These are phyloP conservation scores for Platyrinchus mystaceus DNA, from an alignment of 2,797 vertebrate species.

Conservation along the genomic window DNA sequence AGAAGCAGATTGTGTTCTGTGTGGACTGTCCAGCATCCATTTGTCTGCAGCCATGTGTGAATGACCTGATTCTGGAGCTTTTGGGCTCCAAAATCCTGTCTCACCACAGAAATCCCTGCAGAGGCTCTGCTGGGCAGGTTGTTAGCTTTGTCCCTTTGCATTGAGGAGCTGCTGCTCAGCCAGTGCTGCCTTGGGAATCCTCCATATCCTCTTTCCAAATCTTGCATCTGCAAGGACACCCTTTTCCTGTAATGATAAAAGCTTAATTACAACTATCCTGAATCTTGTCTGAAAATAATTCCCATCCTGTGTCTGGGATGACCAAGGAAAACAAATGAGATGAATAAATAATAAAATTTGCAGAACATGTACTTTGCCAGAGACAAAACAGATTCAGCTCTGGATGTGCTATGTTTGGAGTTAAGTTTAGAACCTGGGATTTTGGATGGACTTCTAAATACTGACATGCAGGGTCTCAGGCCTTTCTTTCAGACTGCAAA, in stretches of 20 bases:
- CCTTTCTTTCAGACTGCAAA: conserved; percentile 3
- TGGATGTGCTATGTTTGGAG: conserved; percentile 1
- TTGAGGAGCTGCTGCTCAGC: not conserved
- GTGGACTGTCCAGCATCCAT: not conserved
- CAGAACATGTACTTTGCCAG: not conserved
- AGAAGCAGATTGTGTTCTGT: not conserved
- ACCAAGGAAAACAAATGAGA: conserved; percentile 35
- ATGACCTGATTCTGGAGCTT: not conserved
- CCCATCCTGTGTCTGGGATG: not conserved
- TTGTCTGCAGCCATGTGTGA: not conserved
- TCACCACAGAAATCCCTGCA: not conserved
- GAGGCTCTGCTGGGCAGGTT: not conserved
- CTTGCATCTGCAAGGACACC: not conserved
- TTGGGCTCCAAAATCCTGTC: not conserved
- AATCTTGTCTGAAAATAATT: not conserved
- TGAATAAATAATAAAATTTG: conserved; percentile 2
- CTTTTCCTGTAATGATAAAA: not conserved
- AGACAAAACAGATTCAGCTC: conserved; percentile 17
- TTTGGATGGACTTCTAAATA: conserved; percentile 16
- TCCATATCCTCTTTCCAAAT: not conserved
- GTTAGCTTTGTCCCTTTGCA: fast-evolving
- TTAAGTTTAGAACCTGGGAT: not conserved
- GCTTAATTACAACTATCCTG: not conserved
- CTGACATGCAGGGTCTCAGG: not conserved
- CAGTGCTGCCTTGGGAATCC: not conserved